Percentiles rank a stretch among this genome's conserved stretches.
Evolutionary conservation across 1,140 invertebrate species (phyloP).

Genomic region (Phortica variegata): DNA sequence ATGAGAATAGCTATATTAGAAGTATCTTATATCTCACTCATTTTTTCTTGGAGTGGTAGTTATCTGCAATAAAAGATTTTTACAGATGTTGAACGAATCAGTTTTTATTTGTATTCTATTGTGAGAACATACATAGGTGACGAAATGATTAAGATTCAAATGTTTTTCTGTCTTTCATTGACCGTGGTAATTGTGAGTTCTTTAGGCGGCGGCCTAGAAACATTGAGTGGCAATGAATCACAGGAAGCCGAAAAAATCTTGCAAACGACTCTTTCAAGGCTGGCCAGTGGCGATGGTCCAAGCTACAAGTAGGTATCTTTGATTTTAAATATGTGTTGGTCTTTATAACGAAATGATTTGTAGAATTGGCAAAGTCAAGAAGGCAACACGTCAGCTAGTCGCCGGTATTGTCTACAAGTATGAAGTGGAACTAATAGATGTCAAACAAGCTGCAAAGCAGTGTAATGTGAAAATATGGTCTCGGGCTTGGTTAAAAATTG

Average conservation of each 20-base stretch:
- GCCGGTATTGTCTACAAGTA: conserved; percentile 25
- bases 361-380: conserved; percentile 28
- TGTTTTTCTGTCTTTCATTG: neutral
- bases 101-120: too few species aligned
- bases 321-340: conserved; percentile 1
- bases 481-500: conserved; percentile 8
- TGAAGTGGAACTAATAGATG: conserved; percentile 31
- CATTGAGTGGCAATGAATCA: conserved; percentile 8
- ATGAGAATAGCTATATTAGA: too few species aligned
- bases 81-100: too few species aligned
- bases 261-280: conserved; percentile 15
- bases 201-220: conserved; percentile 9
- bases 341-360: neutral
- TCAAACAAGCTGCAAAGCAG: conserved; percentile 18
- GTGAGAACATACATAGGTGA: too few species aligned
- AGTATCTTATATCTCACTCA: too few species aligned
- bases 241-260: conserved; percentile 15
- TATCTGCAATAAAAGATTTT: too few species aligned
- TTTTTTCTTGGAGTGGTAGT: too few species aligned
- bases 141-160: too few species aligned
- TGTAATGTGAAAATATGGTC: conserved; percentile 31
- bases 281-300: conserved; percentile 22
- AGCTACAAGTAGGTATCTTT: conserved; percentile 20
- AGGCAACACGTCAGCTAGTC: conserved; percentile 29
- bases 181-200: conserved; percentile 1